A percentile compares a stretch with the other conserved stretches of the same genome.
Conservation (phyloP, 2,113 vertebrate genomes). For the Brienomyrus brachyistius region DNA sequence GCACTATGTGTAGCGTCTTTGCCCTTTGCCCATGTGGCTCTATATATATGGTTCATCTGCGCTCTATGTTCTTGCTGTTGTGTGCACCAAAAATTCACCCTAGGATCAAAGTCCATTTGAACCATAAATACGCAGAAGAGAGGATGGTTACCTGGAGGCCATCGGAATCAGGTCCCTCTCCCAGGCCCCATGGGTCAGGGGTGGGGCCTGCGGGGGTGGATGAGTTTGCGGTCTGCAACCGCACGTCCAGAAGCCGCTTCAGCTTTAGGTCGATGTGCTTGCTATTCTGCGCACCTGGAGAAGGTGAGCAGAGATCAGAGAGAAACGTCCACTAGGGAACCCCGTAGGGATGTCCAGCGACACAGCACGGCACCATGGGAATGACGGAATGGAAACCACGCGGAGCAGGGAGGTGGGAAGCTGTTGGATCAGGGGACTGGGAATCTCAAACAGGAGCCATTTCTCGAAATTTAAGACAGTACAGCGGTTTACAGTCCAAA, state of each 20-base stretch:
- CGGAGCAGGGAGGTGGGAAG: background rate
- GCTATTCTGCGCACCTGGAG: constrained; percentile 76
- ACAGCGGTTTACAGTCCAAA: background rate
- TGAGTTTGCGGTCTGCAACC: constrained; percentile 73
- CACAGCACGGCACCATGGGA: background rate
- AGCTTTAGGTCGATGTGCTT: constrained; percentile 82
- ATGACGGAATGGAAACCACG: background rate
- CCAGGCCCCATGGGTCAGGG: constrained; percentile 52
- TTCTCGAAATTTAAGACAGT: constrained; percentile 15
- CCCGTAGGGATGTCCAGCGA: background rate
- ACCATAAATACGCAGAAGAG: background rate
- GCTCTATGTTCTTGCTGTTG: background rate
- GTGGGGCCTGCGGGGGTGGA: constrained; percentile 52
- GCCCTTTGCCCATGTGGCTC: background rate
- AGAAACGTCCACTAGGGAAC: background rate
- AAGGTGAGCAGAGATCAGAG: constrained; percentile 8
- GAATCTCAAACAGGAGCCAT: constrained; percentile 27
- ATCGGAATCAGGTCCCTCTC: constrained; percentile 45
- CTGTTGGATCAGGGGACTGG: background rate
- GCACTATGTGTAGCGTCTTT: background rate
- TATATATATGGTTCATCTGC: background rate
- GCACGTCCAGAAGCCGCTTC: constrained; percentile 76
- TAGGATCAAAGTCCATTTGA: background rate
- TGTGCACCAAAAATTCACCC: background rate
- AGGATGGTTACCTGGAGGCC: constrained; percentile 27